Base-by-base conservation (phyloP, 2,113 vertebrate species). In the Dipodomys ordii region DNA sequence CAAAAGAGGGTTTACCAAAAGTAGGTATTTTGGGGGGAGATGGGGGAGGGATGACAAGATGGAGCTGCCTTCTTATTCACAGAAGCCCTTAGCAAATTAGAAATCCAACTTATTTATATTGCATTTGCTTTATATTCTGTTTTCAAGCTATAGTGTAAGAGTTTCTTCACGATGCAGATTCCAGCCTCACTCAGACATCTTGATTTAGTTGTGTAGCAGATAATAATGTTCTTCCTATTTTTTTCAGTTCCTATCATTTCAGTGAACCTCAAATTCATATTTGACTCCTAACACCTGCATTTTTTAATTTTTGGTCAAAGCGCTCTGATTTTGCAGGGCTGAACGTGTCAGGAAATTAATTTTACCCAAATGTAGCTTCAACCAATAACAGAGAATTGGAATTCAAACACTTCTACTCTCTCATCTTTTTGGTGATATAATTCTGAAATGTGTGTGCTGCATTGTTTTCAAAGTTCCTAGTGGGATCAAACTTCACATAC, bases 1-100 rank as follows among this genome's bases (percentile, higher is more conserved):
- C 49, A 96, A 95, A 91, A 78, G 53, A 93, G 60, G n/a, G 23
- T 88, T 96, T 86, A 85, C 82, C 89, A 92, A 96, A 94, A 91
- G 62, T 88, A 84, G 68, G 81, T 77, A 85, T 81, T 64, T 91
- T 73, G 82, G 72, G 35, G 57, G 62, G n/a, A 12, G 49, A 49
- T 44, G 27, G 32, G 25, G 71, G 32, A 78, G 16, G 25, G 32
- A 80, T 82, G 35, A 74, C 46, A 87, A 46, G 19, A 8, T 88
- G 53, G 60, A 85, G 74, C 22, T 89, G 32, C 3, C 65, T 91
- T 92, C 32, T 95, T 91, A 92, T 68, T 94, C 83, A 88, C 4
- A 83, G 73, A 93, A 81, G n/a, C 25, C 64, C 73, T 69, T 94
- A 89, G 88, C n/a, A 94, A 95, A 88, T 91, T 64, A 73, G 83